phyloP scores from a whole-genome alignment of 2,888 invertebrate species.

The Plagiodera versicolora region DNA sequence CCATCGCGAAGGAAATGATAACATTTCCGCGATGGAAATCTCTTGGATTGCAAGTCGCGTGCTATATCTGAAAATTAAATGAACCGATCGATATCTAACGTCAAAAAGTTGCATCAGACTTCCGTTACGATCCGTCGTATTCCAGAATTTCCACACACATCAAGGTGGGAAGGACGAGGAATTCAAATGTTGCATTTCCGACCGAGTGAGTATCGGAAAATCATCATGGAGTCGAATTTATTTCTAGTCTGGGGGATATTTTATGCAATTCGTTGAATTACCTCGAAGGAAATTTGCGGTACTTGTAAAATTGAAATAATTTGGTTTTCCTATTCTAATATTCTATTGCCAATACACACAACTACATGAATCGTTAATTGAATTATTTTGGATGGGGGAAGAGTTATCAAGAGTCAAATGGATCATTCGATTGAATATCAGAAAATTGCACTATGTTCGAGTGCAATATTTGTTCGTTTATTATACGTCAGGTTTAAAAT shows the following conservation, averaged over 20 bases:
- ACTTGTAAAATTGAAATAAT: too few species aligned
- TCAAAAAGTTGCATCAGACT: slow-evolving; percentile 29
- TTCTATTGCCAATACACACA: too few species aligned
- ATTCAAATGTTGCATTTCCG: slow-evolving; percentile 21
- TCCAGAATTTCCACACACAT: slow-evolving; percentile 9
- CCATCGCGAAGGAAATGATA: neutral
- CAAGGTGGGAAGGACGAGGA: slow-evolving; percentile 18
- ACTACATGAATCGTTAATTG: too few species aligned
- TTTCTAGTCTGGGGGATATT: neutral
- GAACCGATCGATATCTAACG: slow-evolving; percentile 38
- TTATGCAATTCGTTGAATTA: neutral
- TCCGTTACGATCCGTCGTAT: slow-evolving; percentile 25
- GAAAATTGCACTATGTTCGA: too few species aligned
- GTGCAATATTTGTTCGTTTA: too few species aligned
- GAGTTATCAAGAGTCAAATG: too few species aligned
- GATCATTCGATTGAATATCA: too few species aligned
- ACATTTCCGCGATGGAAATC: neutral
- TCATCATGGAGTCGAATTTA: neutral
- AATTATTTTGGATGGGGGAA: too few species aligned
- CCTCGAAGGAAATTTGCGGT: neutral
- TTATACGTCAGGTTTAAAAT: too few species aligned
- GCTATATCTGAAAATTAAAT: slow-evolving; percentile 36
- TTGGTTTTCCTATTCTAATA: too few species aligned
- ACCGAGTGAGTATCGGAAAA: neutral
- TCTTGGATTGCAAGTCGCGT: slow-evolving; percentile 4